Conservation (phyloP, 2,113 vertebrate genomes). For the Pygoscelis adeliae region DNA sequence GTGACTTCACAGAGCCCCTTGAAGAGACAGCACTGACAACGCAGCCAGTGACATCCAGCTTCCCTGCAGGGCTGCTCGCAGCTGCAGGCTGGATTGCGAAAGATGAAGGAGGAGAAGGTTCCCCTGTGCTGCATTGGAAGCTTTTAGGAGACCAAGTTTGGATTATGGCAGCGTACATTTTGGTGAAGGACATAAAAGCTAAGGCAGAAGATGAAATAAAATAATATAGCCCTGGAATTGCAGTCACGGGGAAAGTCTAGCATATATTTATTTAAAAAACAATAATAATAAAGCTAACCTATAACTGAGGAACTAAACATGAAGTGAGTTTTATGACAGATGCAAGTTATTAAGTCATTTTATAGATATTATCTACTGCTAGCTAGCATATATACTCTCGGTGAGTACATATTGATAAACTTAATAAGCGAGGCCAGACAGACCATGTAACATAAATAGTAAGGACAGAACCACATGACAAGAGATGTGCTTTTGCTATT, state of each 20-base stretch:
- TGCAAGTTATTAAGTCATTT: background rate
- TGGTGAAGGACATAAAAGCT: background rate
- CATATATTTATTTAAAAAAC: background rate
- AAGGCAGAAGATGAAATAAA: background rate
- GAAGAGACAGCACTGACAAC: constrained; percentile 5
- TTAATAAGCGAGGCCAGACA: background rate
- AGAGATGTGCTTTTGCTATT: background rate
- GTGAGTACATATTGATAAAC: background rate
- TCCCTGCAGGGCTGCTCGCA: constrained; percentile 5
- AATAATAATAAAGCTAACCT: background rate
- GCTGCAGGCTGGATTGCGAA: background rate
- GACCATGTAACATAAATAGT: background rate
- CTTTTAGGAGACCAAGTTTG: background rate
- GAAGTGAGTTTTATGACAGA: background rate
- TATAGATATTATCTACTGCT: background rate
- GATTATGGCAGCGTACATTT: rapidly evolving
- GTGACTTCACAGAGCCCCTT: constrained; percentile 14
- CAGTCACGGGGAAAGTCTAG: background rate
- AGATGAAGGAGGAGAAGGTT: background rate
- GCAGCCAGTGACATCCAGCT: background rate
- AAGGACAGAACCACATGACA: background rate
- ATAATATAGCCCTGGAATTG: background rate
- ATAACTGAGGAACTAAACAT: background rate
- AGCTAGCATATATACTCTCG: background rate
- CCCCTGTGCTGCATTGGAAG: background rate